phyloP scores from a whole-genome alignment of 2,888 invertebrate genomes.

The Phasia obesa region DNA sequence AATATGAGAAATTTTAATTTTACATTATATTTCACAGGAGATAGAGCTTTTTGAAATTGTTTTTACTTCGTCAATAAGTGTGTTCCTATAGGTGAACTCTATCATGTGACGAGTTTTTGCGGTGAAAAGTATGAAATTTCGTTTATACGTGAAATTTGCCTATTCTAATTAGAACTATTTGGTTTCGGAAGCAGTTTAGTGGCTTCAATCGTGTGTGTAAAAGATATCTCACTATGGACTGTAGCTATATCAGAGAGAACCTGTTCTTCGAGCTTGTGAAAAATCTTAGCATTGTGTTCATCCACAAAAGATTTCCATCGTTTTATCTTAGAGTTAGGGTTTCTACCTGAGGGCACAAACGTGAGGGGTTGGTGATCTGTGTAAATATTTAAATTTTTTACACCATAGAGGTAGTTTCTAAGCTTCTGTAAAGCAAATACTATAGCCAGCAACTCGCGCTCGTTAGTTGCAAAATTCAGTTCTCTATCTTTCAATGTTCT shows the following conservation, averaged over 20 bases:
- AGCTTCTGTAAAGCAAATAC: background rate
- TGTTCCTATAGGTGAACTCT: slow-evolving; percentile 41
- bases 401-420: slow-evolving; percentile 16
- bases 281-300: background rate
- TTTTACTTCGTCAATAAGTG: slow-evolving; percentile 34
- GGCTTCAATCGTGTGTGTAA: slow-evolving; percentile 54
- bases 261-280: background rate
- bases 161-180: slow-evolving; percentile 65
- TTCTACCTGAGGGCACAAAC: background rate
- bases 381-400: background rate
- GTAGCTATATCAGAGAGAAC: background rate
- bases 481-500: background rate
- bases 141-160: background rate
- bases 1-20: no score
- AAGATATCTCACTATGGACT: background rate
- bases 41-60: no score
- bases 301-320: slow-evolving; percentile 3
- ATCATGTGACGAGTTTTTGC: slow-evolving; percentile 30
- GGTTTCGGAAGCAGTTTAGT: slow-evolving; percentile 71
- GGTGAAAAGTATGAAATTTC: slow-evolving; percentile 1
- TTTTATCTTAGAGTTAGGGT: background rate
- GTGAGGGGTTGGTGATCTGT: slow-evolving; percentile 22
- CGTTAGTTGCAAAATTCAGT: slow-evolving; percentile 2
- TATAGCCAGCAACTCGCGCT: slow-evolving; percentile 1
- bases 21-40: no score